A percentile compares a stretch with the other conserved stretches of the same genome.
phyloP scores from a whole-genome alignment of 92 coral and sea anemone genomes.

The Galaxea fascicularis region DNA sequence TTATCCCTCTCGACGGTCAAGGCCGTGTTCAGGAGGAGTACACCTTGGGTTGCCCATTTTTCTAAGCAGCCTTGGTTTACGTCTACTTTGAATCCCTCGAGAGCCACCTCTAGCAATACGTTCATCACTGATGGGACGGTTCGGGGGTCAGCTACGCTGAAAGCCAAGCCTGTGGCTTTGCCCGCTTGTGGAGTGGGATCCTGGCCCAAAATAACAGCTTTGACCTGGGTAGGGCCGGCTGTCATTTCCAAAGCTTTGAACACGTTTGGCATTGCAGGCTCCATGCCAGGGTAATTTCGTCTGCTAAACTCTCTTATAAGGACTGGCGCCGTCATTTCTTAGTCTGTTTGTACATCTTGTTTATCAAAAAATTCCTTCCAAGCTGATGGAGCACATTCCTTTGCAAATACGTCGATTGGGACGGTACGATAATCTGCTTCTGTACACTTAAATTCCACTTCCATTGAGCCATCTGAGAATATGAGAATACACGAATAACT shows the following conservation, averaged over 20 bases:
- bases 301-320: not conserved
- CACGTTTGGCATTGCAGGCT: not conserved
- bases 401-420: not conserved
- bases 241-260: not conserved
- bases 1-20: not conserved
- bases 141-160: not conserved
- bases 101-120: not conserved
- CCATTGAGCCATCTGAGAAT: not conserved
- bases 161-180: slow-evolving; percentile 4
- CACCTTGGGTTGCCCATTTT: not conserved
- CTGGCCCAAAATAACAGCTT: not conserved
- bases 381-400: not conserved
- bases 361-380: not conserved
- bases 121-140: not conserved
- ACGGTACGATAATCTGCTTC: not conserved
- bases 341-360: not conserved
- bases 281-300: not conserved
- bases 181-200: slow-evolving; percentile 16
- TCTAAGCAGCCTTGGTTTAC: not conserved
- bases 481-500: not conserved
- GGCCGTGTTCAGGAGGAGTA: not conserved
- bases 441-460: not conserved
- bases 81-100: not conserved
- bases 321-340: not conserved
- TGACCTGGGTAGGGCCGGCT: not conserved